Base-by-base conservation (phyloP, 2,888 invertebrate species). In the Dicyrtomina minuta region DNA sequence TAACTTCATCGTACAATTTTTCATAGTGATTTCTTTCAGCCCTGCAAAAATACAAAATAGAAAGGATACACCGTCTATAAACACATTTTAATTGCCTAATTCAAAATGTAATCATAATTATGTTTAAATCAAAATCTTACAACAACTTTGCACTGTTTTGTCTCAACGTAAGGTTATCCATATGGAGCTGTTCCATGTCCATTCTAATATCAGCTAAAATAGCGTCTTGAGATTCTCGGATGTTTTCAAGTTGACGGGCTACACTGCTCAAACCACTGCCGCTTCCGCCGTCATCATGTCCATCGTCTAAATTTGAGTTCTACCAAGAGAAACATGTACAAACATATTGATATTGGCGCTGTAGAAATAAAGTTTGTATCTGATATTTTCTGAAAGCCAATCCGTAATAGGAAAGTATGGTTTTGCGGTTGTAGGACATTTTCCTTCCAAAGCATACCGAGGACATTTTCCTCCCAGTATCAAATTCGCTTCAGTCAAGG, bases 171-270 rank as follows among this genome's bases (percentile, higher is more conserved):
- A 58, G 39, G 22, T 58, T 58, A 39, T 58, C 39, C 39, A 41
- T 39, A 17, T 58, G 39, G 8, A 62, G 33, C 13, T 62, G 49
- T 49, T 62, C 62, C 46, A 62, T 62, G 51, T 62, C 62, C 62
- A 62, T 51, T 22, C 62, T 26, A 33, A 43, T 62, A 33, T 43
- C 62, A 10, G 46, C 46, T 33, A 65, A 49, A 22, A 65, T 55
- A 8, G 27, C 64, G 53, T 65, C 64, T 24, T 65, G 64, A 1
- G 64, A 49, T n/a, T 65, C 64, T 22, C 53, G 64, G 13, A 65
- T 65, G 22, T n/a, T 15, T 65, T 65, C 27, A 1, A 65, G 43
- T 8, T 65, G 64, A 41, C 41, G 27, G 24, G 64, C 49, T 6
- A 65, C 49, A 27, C 22, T 17, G 1, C 13, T 17, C 12, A 60